Percentiles rank a stretch among this genome's conserved stretches.
Conservation (phyloP, 2,113 vertebrate species). For the Anhinga anhinga region DNA sequence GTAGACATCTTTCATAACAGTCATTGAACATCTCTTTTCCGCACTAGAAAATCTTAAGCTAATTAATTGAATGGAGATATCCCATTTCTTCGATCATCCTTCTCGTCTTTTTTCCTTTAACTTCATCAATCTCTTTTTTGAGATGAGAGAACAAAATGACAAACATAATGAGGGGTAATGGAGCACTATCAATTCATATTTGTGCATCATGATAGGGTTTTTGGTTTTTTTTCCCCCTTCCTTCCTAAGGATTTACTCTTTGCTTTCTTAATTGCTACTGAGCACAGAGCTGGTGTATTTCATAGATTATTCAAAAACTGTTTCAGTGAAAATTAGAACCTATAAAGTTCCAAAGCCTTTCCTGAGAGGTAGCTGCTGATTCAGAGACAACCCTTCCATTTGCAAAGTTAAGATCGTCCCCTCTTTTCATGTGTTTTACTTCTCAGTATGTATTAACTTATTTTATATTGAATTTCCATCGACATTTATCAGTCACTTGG, state of each 20-base stretch:
- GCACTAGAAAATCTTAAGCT: neutral
- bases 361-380: neutral
- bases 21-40: neutral
- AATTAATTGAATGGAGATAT: neutral
- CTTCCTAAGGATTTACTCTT: neutral
- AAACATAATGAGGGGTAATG: neutral
- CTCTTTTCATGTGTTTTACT: neutral
- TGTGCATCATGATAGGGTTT: neutral
- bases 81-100: neutral
- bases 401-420: neutral
- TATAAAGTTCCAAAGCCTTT: neutral
- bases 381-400: neutral
- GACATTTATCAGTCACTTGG: neutral
- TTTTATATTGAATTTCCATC: neutral
- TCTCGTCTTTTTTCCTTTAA: neutral
- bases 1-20: neutral
- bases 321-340: neutral
- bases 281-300: neutral
- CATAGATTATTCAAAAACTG: neutral
- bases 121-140: neutral
- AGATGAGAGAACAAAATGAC: neutral
- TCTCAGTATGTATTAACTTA: neutral
- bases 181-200: neutral
- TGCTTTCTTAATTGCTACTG: neutral
- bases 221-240: neutral